Evolutionary conservation across 2,113 vertebrate genomes (phyloP), one percentile per base, ranked within the genome.

Genomic region (Oryzias woworae): DNA sequence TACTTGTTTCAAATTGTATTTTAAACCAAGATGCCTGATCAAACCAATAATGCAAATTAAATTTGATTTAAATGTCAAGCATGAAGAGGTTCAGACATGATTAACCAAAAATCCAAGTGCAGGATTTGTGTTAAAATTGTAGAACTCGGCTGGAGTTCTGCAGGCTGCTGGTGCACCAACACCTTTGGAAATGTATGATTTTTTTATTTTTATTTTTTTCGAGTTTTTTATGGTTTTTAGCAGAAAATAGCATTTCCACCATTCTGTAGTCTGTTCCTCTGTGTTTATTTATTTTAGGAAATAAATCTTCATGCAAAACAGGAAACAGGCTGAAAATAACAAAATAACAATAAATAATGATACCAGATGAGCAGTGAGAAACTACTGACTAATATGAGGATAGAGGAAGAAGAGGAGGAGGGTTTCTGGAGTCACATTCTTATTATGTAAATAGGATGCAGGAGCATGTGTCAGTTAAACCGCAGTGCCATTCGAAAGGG

Each of bases 391-490:
- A 5, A 65, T 48, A 57, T 52, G 51, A 41, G 56, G 62, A 18
- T 48, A 31, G 50, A 14, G 15, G 36, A 18, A 36, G 36, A 18
- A 36, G 26, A 44, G 12, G 45, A 62, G 55, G 61, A 54, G 31
- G 23, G 63, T 12, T 57, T 77, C 79, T 68, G 76, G 60, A 84
- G 53, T 71, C 81, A 82, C 80, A 85, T 87, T 88, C 78, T 77
- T 78, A 86, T 88, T 88, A 90, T 90, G 87, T 85, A 90, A 91
- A 88, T 89, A 80, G 81, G 83, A 75, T 78, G 84, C 86, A 83
- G 78, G 81, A 82, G 73, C 79, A 54, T 83, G 83, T 85, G 85
- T 76, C 84, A 82, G 81, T 81, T 84, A 83, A 83, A 83, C 87
- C 81, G 84, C 83, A 89, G 85, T 90, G 85, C 77, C 77, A 87